Percentiles rank a stretch among this genome's conserved stretches.
Evolutionary conservation across 2,113 vertebrate genomes (phyloP).

Genomic region (Nesogale talazaci): DNA sequence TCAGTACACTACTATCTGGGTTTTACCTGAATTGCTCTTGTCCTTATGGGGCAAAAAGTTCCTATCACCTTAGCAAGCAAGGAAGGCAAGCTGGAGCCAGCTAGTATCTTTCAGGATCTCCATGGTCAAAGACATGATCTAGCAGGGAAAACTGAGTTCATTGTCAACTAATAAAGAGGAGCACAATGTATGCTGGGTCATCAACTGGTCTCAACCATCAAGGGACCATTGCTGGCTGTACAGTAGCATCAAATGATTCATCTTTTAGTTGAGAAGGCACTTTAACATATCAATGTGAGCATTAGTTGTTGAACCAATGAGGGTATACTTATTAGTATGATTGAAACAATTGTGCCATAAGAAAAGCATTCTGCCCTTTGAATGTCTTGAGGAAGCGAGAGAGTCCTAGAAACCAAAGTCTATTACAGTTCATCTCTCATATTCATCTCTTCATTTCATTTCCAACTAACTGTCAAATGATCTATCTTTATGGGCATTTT

Average conservation of each 20-base stretch:
- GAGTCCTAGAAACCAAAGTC: background rate
- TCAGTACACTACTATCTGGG: constrained; percentile 50
- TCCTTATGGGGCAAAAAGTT: constrained; percentile 30
- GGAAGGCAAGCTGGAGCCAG: constrained; percentile 55
- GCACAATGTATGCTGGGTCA: constrained; percentile 59
- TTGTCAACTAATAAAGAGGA: constrained; percentile 50
- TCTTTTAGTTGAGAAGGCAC: constrained; percentile 40
- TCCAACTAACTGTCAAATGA: too few species aligned
- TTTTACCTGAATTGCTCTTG: constrained; percentile 59
- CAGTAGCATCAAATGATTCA: constrained; percentile 24
- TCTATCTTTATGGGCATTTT: too few species aligned
- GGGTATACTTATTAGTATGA: background rate
- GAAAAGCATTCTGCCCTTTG: background rate
- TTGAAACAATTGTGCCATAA: background rate
- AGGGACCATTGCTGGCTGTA: constrained; percentile 30
- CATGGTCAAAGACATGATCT: constrained; percentile 48
- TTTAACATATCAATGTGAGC: background rate
- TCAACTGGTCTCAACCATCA: constrained; percentile 5
- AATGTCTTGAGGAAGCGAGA: background rate
- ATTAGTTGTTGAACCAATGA: background rate
- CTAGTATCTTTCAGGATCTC: constrained; percentile 49
- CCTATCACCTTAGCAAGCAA: constrained; percentile 60
- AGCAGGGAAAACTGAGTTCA: constrained; percentile 66
- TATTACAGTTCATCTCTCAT: background rate
- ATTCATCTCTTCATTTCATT: too few species aligned